Evolutionary conservation across 2,888 invertebrate species (phyloP).

Genomic region (Caenorhabditis zanzibari): DNA sequence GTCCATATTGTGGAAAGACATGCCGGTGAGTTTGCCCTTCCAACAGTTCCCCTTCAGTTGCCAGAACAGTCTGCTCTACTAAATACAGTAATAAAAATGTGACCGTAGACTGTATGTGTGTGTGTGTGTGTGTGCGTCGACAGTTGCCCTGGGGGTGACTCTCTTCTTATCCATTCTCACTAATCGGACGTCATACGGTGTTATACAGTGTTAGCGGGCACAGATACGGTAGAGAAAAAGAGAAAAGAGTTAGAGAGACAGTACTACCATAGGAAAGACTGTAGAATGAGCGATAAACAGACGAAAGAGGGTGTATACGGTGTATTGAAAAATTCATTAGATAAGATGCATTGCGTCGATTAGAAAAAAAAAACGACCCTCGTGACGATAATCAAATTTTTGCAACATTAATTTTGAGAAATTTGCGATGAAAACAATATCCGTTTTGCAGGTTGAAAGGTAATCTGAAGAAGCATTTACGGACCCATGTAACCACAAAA

Average conservation of each 20-base stretch:
- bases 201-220: conserved; percentile 20
- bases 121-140: conserved; percentile 12
- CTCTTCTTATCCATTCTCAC: not conserved
- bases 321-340: conserved; percentile 27
- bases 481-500: conserved; percentile 83
- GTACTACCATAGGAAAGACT: not conserved
- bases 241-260: conserved; percentile 1
- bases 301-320: conserved; percentile 19
- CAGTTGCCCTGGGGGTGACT: conserved; percentile 8
- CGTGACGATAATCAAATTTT: conserved; percentile 21
- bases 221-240: conserved; percentile 52
- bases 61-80: not conserved
- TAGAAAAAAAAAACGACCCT: conserved; percentile 35
- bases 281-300: not conserved
- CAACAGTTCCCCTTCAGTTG: conserved; percentile 6
- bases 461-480: conserved; percentile 83
- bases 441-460: conserved; percentile 75
- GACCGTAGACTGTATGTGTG: too few species aligned
- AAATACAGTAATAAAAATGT: conserved; percentile 56
- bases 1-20: conserved; percentile 83
- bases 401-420: not conserved
- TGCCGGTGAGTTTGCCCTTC: conserved; percentile 81
- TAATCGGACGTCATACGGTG: conserved; percentile 40
- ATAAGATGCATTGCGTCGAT: conserved; percentile 49
- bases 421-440: not conserved